Percentiles rank a stretch among this genome's conserved stretches.
phyloP scores from a whole-genome alignment of 2,888 invertebrate species.

The Dynastes maya region DNA sequence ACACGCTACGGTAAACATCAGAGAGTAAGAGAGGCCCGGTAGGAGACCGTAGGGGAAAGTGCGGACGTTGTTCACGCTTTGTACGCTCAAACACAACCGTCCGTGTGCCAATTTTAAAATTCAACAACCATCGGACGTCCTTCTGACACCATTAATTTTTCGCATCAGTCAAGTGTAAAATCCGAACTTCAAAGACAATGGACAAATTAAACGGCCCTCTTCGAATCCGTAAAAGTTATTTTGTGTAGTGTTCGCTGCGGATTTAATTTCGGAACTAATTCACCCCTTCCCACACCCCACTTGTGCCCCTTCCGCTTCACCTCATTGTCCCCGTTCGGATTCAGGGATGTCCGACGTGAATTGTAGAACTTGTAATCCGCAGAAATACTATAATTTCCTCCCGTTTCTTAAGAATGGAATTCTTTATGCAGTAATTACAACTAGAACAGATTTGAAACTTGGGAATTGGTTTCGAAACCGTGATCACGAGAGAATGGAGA shows the following conservation, averaged over 20 bases:
- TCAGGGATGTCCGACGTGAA: background rate
- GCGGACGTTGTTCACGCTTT: background rate
- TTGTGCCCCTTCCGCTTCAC: background rate
- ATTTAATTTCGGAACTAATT: slow-evolving; percentile 44
- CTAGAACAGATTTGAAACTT: slow-evolving; percentile 20
- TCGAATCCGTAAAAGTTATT: slow-evolving; percentile 28
- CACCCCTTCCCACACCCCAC: background rate
- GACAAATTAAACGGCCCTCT: slow-evolving; percentile 33
- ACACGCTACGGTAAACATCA: slow-evolving; percentile 5
- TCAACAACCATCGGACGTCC: slow-evolving; percentile 9
- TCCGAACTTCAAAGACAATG: slow-evolving; percentile 37
- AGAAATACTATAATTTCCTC: slow-evolving; percentile 14
- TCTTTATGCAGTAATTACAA: slow-evolving; percentile 29
- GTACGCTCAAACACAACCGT: slow-evolving; percentile 7
- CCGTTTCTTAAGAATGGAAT: background rate
- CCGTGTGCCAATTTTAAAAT: slow-evolving; percentile 23
- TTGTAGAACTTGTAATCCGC: slow-evolving; percentile 17
- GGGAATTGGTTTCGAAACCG: background rate
- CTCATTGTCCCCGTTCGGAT: background rate
- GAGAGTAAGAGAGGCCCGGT: background rate
- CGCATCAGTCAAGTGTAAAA: slow-evolving; percentile 40
- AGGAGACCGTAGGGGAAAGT: too few species aligned
- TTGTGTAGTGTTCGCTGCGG: slow-evolving; percentile 34
- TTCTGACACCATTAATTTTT: slow-evolving; percentile 37
- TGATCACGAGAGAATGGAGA: background rate